Evolutionary conservation across 2,797 vertebrate genomes (phyloP), one percentile per base, ranked within the genome.

Genomic region (Odontamblyopus lacepedii): DNA sequence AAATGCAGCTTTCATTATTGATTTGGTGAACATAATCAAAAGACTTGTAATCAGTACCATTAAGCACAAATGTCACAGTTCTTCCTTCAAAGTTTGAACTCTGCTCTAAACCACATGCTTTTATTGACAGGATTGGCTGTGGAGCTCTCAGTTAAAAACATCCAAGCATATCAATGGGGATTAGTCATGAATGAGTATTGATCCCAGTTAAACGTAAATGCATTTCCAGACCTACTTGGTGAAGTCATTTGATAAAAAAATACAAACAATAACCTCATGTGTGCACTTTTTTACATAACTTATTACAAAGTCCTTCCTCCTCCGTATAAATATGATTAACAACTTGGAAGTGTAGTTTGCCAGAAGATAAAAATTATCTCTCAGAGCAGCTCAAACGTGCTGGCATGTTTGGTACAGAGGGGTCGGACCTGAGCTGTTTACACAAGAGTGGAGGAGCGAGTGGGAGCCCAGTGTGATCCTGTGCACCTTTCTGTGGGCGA

Each of bases 391-490:
- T 66, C 30, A 48, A 63, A 66, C 41, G 56, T 69, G 51, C 55
- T 15, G 4, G 19, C 35, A 27, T 63, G 4, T 71, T 72, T 62
- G 70, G 16, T 71, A 63, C 3, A 65, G 63, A 53, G 59, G 30
- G 6, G 62, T n/a, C 76, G 62, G 69, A 70, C 72, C 78, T 64
- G 64, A 67, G 60, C n/a, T 72, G 65, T 70, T 26, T 69, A 19
- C 63, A 6, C 32, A 26, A 78, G 70, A 72, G 72, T 63, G 55
- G 69, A 16, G 79, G 76, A 79, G 63, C 55, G 83, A 86, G 88
- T 91, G 89, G 87, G 88, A 86, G 82, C 71, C 74, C 29, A 11
- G 73, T 88, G 81, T 85, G 85, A 87, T 79, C 66, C 80, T 78
- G 82, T 70, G 79, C 82, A 89, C 80, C 83, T 87, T 85, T 29